Evolutionary conservation across 2,888 invertebrate genomes (phyloP).

Genomic region (Drosophila buzzatii): DNA sequence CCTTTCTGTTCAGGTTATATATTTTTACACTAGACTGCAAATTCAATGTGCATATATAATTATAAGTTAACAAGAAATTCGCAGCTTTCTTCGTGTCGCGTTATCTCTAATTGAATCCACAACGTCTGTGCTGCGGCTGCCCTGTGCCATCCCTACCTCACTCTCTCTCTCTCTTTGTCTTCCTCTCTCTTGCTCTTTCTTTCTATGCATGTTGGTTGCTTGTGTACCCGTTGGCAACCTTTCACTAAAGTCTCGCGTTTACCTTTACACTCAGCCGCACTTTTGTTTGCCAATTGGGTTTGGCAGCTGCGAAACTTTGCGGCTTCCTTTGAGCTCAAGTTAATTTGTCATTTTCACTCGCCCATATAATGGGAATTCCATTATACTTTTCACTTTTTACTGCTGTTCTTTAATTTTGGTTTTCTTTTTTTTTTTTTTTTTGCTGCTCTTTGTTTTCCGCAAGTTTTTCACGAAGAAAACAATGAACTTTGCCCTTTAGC

Average conservation of each 20-base stretch:
- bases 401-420: slow-evolving; percentile 17
- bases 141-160: not conserved
- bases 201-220: slow-evolving; percentile 8
- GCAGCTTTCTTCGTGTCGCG: slow-evolving; percentile 48
- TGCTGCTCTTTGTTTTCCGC: not conserved
- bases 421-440: slow-evolving; percentile 12
- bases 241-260: slow-evolving; percentile 57
- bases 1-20: not conserved
- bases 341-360: slow-evolving; percentile 78
- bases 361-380: slow-evolving; percentile 70
- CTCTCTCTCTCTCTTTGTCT: not conserved
- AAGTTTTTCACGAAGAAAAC: slow-evolving; percentile 48
- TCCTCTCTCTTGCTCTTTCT: not conserved
- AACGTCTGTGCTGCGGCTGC: slow-evolving; percentile 20
- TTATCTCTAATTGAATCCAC: slow-evolving; percentile 59
- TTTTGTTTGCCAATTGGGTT: slow-evolving; percentile 68
- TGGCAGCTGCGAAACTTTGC: slow-evolving; percentile 64
- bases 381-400: slow-evolving; percentile 36
- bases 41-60: slow-evolving; percentile 35
- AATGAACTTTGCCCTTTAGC: slow-evolving; percentile 59
- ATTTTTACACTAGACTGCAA: slow-evolving; percentile 42
- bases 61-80: slow-evolving; percentile 46
- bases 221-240: slow-evolving; percentile 44
- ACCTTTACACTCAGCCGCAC: slow-evolving; percentile 60
- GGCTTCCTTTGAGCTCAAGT: slow-evolving; percentile 70